These are phyloP conservation scores for Agrilus planipennis DNA, from an alignment of 1,140 invertebrate genomes.

Conservation along the genomic window DNA sequence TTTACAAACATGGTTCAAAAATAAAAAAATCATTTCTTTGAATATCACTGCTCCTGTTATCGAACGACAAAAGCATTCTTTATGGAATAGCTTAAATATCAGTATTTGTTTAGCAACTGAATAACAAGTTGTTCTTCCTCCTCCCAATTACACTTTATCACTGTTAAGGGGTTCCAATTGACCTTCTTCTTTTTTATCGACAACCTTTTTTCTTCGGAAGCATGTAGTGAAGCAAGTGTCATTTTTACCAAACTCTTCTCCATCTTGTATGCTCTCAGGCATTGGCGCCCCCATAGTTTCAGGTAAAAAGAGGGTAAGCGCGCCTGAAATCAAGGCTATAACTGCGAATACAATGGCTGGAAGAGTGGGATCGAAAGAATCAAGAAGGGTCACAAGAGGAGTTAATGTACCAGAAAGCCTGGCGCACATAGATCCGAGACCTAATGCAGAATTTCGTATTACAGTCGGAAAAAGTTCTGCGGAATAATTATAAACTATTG, in stretches of 20 bases:
- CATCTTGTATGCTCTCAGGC: conserved; percentile 67
- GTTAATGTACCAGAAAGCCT: conserved; percentile 72
- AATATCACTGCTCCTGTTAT: no score
- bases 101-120: no score
- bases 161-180: conserved; percentile 6
- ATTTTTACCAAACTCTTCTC: conserved; percentile 64
- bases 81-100: no score
- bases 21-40: no score
- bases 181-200: not conserved
- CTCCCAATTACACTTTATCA: no score
- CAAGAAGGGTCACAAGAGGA: conserved; percentile 64
- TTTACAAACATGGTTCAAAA: no score
- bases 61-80: no score
- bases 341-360: conserved; percentile 62
- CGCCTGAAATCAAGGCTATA: conserved; percentile 58
- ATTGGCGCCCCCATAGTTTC: conserved; percentile 69
- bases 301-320: conserved; percentile 60
- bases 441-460: conserved; percentile 74
- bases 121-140: no score
- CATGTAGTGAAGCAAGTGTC: conserved; percentile 62
- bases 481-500: conserved; percentile 81
- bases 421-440: conserved; percentile 76
- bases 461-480: conserved; percentile 84
- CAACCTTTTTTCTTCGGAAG: conserved; percentile 34
- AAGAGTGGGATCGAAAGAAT: conserved; percentile 61